Percentiles rank a stretch among this genome's conserved stretches.
phyloP scores from a whole-genome alignment of 2,113 vertebrate species.

The Ptyas mucosa region DNA sequence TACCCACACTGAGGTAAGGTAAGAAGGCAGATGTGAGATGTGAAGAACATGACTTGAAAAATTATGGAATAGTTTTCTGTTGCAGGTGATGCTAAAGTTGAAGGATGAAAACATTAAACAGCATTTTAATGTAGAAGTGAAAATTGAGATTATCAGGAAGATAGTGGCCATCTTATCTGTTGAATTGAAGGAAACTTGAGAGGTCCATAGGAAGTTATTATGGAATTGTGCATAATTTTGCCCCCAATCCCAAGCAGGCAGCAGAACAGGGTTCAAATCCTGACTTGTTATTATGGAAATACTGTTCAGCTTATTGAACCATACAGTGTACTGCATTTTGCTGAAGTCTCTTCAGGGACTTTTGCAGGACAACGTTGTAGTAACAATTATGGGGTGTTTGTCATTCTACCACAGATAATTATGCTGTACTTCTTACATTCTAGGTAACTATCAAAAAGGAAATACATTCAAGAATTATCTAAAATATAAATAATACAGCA shows the following conservation, averaged over 20 bases:
- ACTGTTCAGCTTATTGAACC: neutral
- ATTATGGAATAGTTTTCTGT: neutral
- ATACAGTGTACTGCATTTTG: neutral
- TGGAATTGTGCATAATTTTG: neutral
- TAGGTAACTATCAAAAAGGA: neutral
- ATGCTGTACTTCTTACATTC: neutral
- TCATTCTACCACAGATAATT: neutral
- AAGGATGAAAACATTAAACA: neutral
- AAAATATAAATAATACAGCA: neutral
- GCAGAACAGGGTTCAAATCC: neutral
- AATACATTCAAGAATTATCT: neutral
- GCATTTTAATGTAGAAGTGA: neutral
- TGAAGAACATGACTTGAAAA: neutral
- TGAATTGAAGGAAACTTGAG: neutral
- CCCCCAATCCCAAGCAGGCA: neutral
- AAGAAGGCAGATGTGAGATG: neutral
- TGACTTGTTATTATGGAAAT: neutral
- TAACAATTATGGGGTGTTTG: neutral
- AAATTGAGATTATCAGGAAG: neutral
- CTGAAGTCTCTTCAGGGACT: neutral
- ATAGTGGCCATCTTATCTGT: neutral
- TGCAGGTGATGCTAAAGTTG: neutral
- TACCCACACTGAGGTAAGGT: neutral
- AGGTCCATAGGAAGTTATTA: neutral
- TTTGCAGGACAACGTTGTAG: neutral